Percentiles rank a stretch among this genome's conserved stretches.
These are phyloP conservation scores for Mormoops blainvillei DNA, from an alignment of 2,113 vertebrate genomes.

Conservation along the genomic window DNA sequence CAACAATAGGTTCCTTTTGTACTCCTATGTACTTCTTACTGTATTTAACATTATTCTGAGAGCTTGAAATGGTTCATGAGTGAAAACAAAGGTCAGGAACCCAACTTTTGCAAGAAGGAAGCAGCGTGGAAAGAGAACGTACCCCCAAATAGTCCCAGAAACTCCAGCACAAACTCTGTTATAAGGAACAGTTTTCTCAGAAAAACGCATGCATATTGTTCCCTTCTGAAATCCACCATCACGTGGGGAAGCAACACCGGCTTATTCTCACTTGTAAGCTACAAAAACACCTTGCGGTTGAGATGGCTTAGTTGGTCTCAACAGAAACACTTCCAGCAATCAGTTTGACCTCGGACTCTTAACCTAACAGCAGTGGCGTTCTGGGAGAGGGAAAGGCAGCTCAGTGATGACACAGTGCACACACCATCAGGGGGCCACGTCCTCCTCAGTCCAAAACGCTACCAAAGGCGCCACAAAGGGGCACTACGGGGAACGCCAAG, in stretches of 20 bases:
- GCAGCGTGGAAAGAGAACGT: background rate
- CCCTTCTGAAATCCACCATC: slow-evolving; percentile 18
- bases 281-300: accelerated
- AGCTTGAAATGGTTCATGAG: background rate
- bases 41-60: background rate
- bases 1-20: background rate
- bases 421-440: accelerated
- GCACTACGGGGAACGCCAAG: background rate
- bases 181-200: slow-evolving; percentile 8
- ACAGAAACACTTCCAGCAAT: slow-evolving; percentile 20
- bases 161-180: slow-evolving; percentile 7
- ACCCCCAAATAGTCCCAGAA: slow-evolving; percentile 26
- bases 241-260: background rate
- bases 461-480: accelerated
- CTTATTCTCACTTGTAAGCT: background rate
- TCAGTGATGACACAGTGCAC: background rate
- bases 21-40: background rate
- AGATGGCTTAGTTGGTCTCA: slow-evolving; percentile 25
- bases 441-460: background rate
- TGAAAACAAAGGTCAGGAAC: background rate
- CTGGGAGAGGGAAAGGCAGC: background rate
- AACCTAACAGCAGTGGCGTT: background rate
- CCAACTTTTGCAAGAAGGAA: background rate
- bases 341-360: background rate
- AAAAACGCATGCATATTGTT: background rate